Evolutionary conservation across 1,140 invertebrate genomes (phyloP).

Genomic region (roundworm (Caenorhabditis elegans)): WBcel235 BX284606.5:1114001-1114500

Average conservation of each 20-base stretch:
- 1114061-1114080: too few species aligned
- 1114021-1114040: too few species aligned
- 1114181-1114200: conserved; percentile 57
- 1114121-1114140: too few species aligned
- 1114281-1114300: conserved; percentile 64
- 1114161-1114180: background rate
- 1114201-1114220: conserved; percentile 54
- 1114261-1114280: conserved; percentile 64
- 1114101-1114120: too few species aligned
- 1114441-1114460: conserved; percentile 61
- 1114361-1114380: background rate
- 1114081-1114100: too few species aligned
- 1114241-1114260: conserved; percentile 62
- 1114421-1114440: conserved; percentile 53
- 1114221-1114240: conserved; percentile 61
- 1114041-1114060: too few species aligned
- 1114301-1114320: conserved; percentile 47
- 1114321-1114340: conserved; percentile 3
- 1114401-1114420: conserved; percentile 41
- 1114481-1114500: conserved; percentile 54
- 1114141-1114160: background rate
- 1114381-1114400: background rate
- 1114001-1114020: too few species aligned
- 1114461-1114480: conserved; percentile 56
- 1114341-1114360: background rate